Evolutionary conservation across 1,140 invertebrate species (phyloP).

Genomic region (Drosophila littoralis): DNA sequence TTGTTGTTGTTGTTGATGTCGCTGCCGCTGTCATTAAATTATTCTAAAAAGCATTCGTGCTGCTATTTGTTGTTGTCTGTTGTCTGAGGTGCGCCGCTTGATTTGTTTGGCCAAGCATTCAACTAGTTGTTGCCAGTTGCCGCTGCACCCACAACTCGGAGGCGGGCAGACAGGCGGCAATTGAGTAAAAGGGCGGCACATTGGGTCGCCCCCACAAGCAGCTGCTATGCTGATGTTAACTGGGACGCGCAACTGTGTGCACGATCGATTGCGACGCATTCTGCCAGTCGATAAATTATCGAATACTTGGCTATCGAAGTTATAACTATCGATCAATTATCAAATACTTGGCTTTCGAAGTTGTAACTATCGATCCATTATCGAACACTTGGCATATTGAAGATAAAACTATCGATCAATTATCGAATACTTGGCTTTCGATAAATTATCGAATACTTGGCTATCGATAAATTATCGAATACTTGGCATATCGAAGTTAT

Average conservation of each 20-base stretch:
- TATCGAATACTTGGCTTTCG: too few species aligned
- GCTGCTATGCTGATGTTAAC: not conserved
- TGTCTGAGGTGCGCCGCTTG: conserved; percentile 55
- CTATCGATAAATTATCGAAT: too few species aligned
- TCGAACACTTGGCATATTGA: not conserved
- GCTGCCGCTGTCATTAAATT: conserved; percentile 36
- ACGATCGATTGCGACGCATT: not conserved
- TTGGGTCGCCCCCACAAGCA: conserved; percentile 8
- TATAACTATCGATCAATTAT: not conserved
- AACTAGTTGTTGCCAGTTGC: conserved; percentile 8
- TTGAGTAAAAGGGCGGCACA: conserved; percentile 25
- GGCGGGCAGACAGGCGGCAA: conserved; percentile 3
- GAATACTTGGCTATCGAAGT: not conserved
- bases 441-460: too few species aligned
- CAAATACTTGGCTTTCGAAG: not conserved
- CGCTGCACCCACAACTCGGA: conserved; percentile 44
- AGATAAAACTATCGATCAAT: too few species aligned
- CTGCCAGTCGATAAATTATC: not conserved
- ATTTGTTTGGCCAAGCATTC: conserved; percentile 37
- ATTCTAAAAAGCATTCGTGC: conserved; percentile 61
- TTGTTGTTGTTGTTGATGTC: conserved; percentile 11
- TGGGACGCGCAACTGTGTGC: not conserved
- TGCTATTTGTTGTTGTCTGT: conserved; percentile 22
- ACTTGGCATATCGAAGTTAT: too few species aligned
- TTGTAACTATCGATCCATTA: not conserved